A percentile compares a stretch with the other conserved stretches of the same genome.
phyloP scores from a whole-genome alignment of 1,140 invertebrate species.

The Parasteatoda tepidariorum region DNA sequence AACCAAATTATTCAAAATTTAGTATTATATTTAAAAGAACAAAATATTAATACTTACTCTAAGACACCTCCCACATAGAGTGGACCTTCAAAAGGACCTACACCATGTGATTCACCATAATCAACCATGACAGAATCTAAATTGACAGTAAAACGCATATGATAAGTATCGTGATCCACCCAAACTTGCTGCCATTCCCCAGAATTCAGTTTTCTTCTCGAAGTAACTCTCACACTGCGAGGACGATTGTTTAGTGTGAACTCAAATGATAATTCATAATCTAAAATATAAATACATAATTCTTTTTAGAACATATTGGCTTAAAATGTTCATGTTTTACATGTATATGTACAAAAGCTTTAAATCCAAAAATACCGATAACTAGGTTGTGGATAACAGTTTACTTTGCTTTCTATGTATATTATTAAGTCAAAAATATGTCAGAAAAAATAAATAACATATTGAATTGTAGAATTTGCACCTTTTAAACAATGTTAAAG shows the following conservation, averaged over 20 bases:
- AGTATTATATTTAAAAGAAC: too few species aligned
- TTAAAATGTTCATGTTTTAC: too few species aligned
- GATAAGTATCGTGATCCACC: constrained; percentile 80
- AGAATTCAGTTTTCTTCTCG: constrained; percentile 82
- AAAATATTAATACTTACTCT: constrained; percentile 81
- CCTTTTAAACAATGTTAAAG: too few species aligned
- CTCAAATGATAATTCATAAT: constrained; percentile 88
- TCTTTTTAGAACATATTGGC: too few species aligned
- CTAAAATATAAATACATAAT: constrained; percentile 69
- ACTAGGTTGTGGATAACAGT: too few species aligned
- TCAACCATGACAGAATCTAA: constrained; percentile 88
- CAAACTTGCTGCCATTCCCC: constrained; percentile 95
- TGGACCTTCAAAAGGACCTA: constrained; percentile 90
- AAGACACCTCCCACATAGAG: constrained; percentile 93
- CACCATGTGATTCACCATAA: constrained; percentile 84
- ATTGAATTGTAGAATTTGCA: not conserved
- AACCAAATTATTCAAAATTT: too few species aligned
- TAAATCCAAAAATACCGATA: too few species aligned
- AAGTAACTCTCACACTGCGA: constrained; percentile 82
- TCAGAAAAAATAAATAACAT: not conserved
- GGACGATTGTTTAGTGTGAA: constrained; percentile 82
- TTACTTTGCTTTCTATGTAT: too few species aligned
- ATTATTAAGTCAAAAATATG: too few species aligned
- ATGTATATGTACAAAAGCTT: too few species aligned
- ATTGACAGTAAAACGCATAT: constrained; percentile 94